phyloP scores from a whole-genome alignment of 1,140 invertebrate species.

The Drosophila truncata region DNA sequence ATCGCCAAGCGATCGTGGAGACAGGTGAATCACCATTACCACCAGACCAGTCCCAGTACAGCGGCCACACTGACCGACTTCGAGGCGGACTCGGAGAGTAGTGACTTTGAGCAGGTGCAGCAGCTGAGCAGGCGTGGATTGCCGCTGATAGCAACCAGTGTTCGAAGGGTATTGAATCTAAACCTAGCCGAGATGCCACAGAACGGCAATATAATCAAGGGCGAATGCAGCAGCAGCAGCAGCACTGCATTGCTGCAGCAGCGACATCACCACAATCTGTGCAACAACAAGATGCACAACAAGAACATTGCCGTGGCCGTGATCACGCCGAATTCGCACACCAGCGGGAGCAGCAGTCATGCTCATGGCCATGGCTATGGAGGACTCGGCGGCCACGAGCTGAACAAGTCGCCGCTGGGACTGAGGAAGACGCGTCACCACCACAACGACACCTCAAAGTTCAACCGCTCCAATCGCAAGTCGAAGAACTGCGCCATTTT shows the following conservation, averaged over 20 bases:
- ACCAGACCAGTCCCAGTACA: constrained; percentile 21
- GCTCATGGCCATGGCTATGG: constrained; percentile 22
- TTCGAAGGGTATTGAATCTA: constrained; percentile 18
- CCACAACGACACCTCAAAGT: constrained; percentile 87
- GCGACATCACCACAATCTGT: constrained; percentile 28
- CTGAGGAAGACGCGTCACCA: constrained; percentile 83
- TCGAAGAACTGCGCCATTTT: constrained; percentile 93
- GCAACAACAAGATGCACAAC: constrained; percentile 43
- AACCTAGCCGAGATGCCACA: constrained; percentile 18
- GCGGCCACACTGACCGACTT: constrained; percentile 76
- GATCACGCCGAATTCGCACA: constrained; percentile 73
- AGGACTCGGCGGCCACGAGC: constrained; percentile 48
- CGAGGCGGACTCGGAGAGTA: constrained; percentile 84
- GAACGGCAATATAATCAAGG: constrained; percentile 12
- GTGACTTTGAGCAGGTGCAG: constrained; percentile 75
- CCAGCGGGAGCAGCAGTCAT: constrained; percentile 26
- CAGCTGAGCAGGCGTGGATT: constrained; percentile 46
- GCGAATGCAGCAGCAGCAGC: constrained; percentile 41
- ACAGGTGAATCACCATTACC: constrained; percentile 25
- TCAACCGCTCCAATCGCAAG: constrained; percentile 90
- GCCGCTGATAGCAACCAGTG: not conserved
- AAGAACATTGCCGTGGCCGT: constrained; percentile 81
- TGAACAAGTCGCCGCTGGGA: constrained; percentile 68
- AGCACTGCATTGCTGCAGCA: constrained; percentile 33
- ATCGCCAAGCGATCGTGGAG: constrained; percentile 68